phyloP scores from a whole-genome alignment of 2,797 vertebrate species.

The Xerus rutilus region DNA sequence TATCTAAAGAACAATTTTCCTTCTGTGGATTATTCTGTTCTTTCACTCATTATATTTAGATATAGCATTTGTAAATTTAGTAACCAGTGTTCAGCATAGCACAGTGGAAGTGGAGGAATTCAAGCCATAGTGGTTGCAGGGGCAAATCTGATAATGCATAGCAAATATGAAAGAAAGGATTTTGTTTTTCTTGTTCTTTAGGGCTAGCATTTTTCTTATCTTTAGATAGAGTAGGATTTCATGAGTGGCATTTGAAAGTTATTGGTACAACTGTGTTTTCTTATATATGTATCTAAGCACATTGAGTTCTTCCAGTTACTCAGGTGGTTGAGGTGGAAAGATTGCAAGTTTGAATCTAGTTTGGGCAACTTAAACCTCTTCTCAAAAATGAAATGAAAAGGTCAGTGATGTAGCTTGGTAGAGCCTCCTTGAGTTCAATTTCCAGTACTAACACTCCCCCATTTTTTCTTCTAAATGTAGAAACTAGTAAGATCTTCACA shows the following conservation, averaged over 20 bases:
- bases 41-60: background rate
- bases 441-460: too few species aligned
- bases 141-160: background rate
- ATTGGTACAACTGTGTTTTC: background rate
- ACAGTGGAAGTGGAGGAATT: slow-evolving; percentile 29
- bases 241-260: slow-evolving; percentile 27
- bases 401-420: too few species aligned
- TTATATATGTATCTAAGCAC: background rate
- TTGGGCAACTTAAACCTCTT: too few species aligned
- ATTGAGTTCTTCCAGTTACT: too few species aligned
- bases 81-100: background rate
- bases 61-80: slow-evolving; percentile 41
- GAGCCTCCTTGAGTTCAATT: too few species aligned
- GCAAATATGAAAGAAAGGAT: slow-evolving; percentile 9
- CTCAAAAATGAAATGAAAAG: too few species aligned
- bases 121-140: background rate
- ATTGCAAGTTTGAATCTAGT: too few species aligned
- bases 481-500: slow-evolving; percentile 9
- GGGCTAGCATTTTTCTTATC: slow-evolving; percentile 10
- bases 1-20: background rate
- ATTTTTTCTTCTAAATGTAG: slow-evolving; percentile 15
- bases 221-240: background rate
- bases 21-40: slow-evolving; percentile 21
- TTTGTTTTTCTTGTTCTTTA: background rate
- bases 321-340: too few species aligned